Percentiles rank a stretch among this genome's conserved stretches.
These are phyloP conservation scores for Solenopsis invicta DNA, from an alignment of 1,140 invertebrate species.

Conservation along the genomic window DNA sequence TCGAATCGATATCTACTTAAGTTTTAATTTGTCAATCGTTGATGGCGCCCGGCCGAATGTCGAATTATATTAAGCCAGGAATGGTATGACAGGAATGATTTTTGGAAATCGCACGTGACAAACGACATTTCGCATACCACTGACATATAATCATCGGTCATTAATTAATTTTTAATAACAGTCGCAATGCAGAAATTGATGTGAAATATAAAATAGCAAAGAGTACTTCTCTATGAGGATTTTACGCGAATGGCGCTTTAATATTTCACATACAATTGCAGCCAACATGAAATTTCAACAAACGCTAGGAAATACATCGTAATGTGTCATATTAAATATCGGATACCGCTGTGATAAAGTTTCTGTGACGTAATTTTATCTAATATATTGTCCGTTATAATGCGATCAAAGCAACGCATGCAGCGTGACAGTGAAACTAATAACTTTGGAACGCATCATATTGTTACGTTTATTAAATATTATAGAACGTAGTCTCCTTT, in stretches of 20 bases:
- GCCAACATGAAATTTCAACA: conserved; percentile 44
- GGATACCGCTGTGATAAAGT: conserved; percentile 54
- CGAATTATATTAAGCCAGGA: conserved; percentile 26
- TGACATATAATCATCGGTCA: not conserved
- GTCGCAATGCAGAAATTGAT: conserved; percentile 7
- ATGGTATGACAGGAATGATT: conserved; percentile 37
- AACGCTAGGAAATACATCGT: conserved; percentile 51
- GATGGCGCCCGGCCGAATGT: conserved; percentile 36
- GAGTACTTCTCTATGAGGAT: conserved; percentile 11
- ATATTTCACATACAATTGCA: conserved; percentile 34
- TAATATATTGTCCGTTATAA: conserved; percentile 57
- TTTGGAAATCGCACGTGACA: conserved; percentile 54
- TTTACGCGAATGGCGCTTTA: conserved; percentile 29
- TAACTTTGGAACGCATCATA: conserved; percentile 57
- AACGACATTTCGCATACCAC: conserved; percentile 2
- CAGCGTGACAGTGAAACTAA: conserved; percentile 53
- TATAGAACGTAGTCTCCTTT: conserved; percentile 67
- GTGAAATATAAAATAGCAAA: conserved; percentile 41
- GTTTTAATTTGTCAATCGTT: conserved; percentile 77
- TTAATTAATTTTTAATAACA: conserved; percentile 58
- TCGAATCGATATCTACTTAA: conserved; percentile 74
- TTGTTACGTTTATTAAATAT: conserved; percentile 67
- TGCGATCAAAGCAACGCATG: conserved; percentile 54
- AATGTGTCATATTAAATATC: conserved; percentile 61
- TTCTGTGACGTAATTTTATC: conserved; percentile 62